A percentile compares a stretch with the other conserved stretches of the same genome.
phyloP scores from a whole-genome alignment of 2,888 invertebrate genomes.

The Ichneumoninae sp. region DNA sequence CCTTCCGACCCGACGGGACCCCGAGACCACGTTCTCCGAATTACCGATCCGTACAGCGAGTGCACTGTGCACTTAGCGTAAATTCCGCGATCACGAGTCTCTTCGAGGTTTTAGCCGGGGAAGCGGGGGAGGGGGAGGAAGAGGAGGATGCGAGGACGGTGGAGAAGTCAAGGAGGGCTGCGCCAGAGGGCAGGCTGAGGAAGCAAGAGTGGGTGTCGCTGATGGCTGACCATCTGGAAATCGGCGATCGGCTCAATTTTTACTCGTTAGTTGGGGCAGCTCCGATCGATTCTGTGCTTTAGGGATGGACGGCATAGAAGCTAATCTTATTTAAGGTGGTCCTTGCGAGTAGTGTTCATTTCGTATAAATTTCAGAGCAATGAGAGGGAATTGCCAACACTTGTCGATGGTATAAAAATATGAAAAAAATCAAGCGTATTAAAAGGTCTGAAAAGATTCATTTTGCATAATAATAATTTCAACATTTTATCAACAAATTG shows the following conservation, averaged over 20 bases:
- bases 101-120: neutral
- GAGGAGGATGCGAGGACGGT: slow-evolving; percentile 39
- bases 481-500: too few relatives aligned
- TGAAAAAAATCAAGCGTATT: too few relatives aligned
- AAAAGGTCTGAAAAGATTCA: too few relatives aligned
- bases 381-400: too few relatives aligned
- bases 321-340: too few relatives aligned
- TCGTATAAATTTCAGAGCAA: too few relatives aligned
- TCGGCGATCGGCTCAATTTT: neutral
- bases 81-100: slow-evolving; percentile 76
- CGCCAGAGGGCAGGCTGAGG: neutral
- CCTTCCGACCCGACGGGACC: slow-evolving; percentile 80
- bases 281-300: too few relatives aligned
- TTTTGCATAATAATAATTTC: too few relatives aligned
- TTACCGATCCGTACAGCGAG: slow-evolving; percentile 80
- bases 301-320: too few relatives aligned
- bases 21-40: slow-evolving; percentile 82
- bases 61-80: slow-evolving; percentile 80
- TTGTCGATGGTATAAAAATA: too few relatives aligned
- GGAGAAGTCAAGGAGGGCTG: neutral
- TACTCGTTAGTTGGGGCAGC: too few relatives aligned
- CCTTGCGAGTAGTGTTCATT: too few relatives aligned
- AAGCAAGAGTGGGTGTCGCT: neutral
- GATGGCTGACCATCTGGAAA: neutral
- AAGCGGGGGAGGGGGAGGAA: slow-evolving; percentile 54